Percentiles rank a stretch among this genome's conserved stretches.
Evolutionary conservation across 2,888 invertebrate genomes (phyloP).

Genomic region (Salticus scenicus): DNA sequence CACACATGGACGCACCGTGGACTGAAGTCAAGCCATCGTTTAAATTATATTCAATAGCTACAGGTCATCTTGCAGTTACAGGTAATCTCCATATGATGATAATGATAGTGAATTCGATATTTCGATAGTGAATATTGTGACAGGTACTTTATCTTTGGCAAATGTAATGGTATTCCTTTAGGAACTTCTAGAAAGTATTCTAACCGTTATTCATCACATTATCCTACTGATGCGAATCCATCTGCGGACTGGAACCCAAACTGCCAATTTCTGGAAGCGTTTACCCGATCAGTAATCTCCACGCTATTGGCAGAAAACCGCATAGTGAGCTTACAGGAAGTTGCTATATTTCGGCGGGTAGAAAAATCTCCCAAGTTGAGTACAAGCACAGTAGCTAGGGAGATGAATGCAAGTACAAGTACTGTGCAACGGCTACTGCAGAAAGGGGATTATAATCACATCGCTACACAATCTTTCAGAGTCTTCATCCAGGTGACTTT

Average conservation of each 20-base stretch:
- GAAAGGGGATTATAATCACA: neutral
- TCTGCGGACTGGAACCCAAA: neutral
- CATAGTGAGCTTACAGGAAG: neutral
- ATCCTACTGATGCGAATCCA: neutral
- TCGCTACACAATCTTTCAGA: neutral
- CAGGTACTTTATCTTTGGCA: neutral
- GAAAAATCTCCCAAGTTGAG: neutral
- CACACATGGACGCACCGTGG: no score
- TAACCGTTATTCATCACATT: no score
- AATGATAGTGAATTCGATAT: neutral
- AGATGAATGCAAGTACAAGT: neutral
- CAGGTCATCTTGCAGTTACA: neutral
- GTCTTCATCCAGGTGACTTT: constrained; percentile 17
- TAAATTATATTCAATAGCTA: neutral
- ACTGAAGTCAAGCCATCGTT: neutral
- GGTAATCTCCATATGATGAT: neutral
- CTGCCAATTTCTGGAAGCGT: constrained; percentile 8
- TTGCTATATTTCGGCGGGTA: neutral
- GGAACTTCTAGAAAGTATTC: neutral
- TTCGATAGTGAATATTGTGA: no score
- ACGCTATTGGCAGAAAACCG: neutral
- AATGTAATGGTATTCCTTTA: neutral
- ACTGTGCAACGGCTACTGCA: neutral
- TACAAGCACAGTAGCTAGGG: neutral
- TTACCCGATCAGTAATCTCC: neutral